Base-by-base conservation (phyloP, 2,888 invertebrate species). In the Gortyna flavago region DNA sequence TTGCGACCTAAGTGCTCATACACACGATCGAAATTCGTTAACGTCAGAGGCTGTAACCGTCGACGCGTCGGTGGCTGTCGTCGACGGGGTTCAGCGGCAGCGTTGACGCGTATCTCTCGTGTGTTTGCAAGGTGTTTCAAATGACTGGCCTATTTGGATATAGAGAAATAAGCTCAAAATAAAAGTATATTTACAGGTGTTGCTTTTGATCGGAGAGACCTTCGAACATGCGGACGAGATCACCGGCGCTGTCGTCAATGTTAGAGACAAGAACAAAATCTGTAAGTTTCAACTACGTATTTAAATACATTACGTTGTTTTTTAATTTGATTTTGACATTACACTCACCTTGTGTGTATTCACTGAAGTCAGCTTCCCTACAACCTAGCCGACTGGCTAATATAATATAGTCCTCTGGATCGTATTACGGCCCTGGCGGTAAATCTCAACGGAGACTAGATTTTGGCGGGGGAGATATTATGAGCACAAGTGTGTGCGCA, bases 191-290 rank as follows among this genome's bases (percentile, higher is more conserved):
- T 81, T 79, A n/a, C 89, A 95, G 95, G 91, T 95, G 9, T 88
- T 95, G 16, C 82, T 95, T 16, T 97, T 99, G 95, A 99, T 99
- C 94, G 99, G 99, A 13, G 99, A 99, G 96, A 98, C 98, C 65
- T 99, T 99, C 95, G 98, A 98, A 89, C 97, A 98, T 93, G 98
- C 98, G 72, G 98, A 99, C 90, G 98, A 98, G 88, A 97, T 99
- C 80, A 99, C 99, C 94, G 99, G 99, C 68, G 99, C 99, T 83
- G 99, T 99, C 79, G 98, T 99, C 64, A 99, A 99, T 95, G 97
- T 99, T 83, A 97, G 99, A 93, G 95, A 94, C 73, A 99, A 98
- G 90, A 98, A 98, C 94, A 99, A 99, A 97, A 97, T 99, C 91
- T 98, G 98, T 97, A 95, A 96, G 97, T 92, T 77, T 29, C 0